These are phyloP conservation scores for Ochlodes sylvanus DNA, from an alignment of 2,888 invertebrate genomes.

Conservation along the genomic window DNA sequence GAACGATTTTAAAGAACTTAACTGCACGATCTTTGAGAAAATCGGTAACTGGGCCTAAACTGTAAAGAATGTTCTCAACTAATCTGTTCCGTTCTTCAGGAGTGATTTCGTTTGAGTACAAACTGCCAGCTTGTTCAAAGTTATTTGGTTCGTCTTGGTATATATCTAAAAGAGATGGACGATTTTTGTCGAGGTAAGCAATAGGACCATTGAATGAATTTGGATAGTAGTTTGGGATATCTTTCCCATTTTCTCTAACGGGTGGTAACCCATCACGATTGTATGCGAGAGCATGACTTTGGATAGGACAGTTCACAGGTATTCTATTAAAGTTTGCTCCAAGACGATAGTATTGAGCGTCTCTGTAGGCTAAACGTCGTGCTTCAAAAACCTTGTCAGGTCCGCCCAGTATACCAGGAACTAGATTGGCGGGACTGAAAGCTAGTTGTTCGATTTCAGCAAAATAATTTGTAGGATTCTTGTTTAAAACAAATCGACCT, in stretches of 20 bases:
- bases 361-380: slow-evolving; percentile 92
- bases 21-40: slow-evolving; percentile 92
- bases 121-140: slow-evolving; percentile 90
- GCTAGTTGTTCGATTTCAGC: slow-evolving; percentile 95
- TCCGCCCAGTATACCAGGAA: slow-evolving; percentile 94
- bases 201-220: slow-evolving; percentile 95
- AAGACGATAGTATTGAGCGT: slow-evolving; percentile 92
- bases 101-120: slow-evolving; percentile 91
- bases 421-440: slow-evolving; percentile 92
- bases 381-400: slow-evolving; percentile 95
- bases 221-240: slow-evolving; percentile 96
- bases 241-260: slow-evolving; percentile 89
- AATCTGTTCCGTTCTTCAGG: slow-evolving; percentile 88
- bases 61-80: slow-evolving; percentile 90
- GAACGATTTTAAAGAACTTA: slow-evolving; percentile 89
- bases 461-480: slow-evolving; percentile 94
- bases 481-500: slow-evolving; percentile 91
- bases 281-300: slow-evolving; percentile 86
- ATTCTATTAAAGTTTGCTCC: slow-evolving; percentile 95
- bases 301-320: slow-evolving; percentile 95
- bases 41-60: slow-evolving; percentile 86
- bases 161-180: slow-evolving; percentile 75
- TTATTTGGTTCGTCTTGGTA: slow-evolving; percentile 92
- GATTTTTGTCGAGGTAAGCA: slow-evolving; percentile 84
- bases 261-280: slow-evolving; percentile 93